phyloP scores from a whole-genome alignment of 2,113 vertebrate species.

The Pandion haliaetus region DNA sequence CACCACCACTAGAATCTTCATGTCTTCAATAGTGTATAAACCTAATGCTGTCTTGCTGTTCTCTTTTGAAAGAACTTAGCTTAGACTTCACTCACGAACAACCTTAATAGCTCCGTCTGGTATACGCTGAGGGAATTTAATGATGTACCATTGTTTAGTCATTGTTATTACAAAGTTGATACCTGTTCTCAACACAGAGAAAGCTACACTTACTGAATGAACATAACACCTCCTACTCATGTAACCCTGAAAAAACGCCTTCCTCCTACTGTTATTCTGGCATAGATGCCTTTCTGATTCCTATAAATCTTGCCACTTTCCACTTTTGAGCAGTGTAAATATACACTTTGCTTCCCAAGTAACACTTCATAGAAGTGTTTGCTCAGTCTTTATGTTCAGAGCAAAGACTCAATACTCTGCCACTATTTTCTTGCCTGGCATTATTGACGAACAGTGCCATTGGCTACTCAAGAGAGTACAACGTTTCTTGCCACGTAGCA shows the following conservation, averaged over 20 bases:
- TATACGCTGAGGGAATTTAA: neutral
- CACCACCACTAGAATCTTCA: neutral
- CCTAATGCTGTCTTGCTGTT: rapidly evolving
- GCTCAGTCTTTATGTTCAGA: neutral
- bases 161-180: neutral
- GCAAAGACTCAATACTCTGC: neutral
- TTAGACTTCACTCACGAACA: neutral
- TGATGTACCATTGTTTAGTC: rapidly evolving
- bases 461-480: neutral
- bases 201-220: neutral
- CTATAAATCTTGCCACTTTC: neutral
- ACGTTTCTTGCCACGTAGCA: neutral
- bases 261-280: neutral
- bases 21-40: rapidly evolving
- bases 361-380: neutral
- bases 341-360: neutral
- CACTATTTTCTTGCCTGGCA: neutral
- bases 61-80: neutral
- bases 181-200: neutral
- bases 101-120: neutral
- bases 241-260: neutral
- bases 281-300: rapidly evolving
- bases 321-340: neutral
- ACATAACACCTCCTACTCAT: neutral
- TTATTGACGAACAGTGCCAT: neutral